Evolutionary conservation across 2,888 invertebrate genomes (phyloP).

Genomic region (Polylopha cassiicola): DNA sequence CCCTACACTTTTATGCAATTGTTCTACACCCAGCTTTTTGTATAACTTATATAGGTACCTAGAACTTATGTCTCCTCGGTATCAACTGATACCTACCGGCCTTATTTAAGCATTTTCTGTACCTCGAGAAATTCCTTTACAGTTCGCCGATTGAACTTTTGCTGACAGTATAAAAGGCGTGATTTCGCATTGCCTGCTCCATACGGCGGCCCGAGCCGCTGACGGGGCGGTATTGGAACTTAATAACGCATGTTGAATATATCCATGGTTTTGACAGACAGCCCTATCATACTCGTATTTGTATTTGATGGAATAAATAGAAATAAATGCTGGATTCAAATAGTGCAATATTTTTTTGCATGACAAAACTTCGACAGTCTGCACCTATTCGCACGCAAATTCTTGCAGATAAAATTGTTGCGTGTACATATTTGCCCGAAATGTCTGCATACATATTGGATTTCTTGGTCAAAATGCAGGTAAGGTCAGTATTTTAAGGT

Average conservation of each 20-base stretch:
- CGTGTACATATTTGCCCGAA: too few relatives aligned
- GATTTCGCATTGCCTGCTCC: constrained; percentile 36
- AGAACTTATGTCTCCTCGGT: not conserved
- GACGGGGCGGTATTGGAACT: constrained; percentile 41
- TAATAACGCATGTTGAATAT: constrained; percentile 39
- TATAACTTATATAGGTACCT: too few relatives aligned
- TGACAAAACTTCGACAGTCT: too few relatives aligned
- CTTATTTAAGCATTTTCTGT: constrained; percentile 43
- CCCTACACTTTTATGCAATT: too few relatives aligned
- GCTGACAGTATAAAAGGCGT: constrained; percentile 49
- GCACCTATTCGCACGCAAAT: too few relatives aligned
- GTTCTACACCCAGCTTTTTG: too few relatives aligned
- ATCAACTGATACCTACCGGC: constrained; percentile 20
- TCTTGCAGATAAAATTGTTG: too few relatives aligned
- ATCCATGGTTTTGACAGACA: constrained; percentile 33
- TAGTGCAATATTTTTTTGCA: too few relatives aligned
- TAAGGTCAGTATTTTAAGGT: too few relatives aligned
- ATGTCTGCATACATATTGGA: too few relatives aligned
- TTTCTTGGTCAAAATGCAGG: too few relatives aligned
- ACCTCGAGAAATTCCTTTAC: constrained; percentile 35
- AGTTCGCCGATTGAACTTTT: constrained; percentile 50
- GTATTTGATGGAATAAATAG: constrained; percentile 18
- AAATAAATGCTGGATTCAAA: too few relatives aligned
- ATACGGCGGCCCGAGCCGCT: constrained; percentile 26
- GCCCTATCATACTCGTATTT: constrained; percentile 33